phyloP scores from a whole-genome alignment of 2,113 vertebrate species.

The Rynchops niger region DNA sequence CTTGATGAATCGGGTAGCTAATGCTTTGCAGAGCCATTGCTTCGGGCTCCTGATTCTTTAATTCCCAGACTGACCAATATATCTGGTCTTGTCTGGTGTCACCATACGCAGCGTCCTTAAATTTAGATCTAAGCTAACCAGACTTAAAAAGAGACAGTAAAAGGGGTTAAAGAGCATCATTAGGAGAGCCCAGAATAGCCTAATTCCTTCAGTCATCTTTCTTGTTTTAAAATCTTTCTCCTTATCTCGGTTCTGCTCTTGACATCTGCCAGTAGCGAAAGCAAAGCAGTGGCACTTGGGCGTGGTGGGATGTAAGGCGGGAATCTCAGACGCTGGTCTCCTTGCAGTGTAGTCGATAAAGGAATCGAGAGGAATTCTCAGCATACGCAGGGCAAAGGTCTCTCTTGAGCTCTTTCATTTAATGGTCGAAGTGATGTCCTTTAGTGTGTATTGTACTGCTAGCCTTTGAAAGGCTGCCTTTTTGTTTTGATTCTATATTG shows the following conservation, averaged over 20 bases:
- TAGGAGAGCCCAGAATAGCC: neutral
- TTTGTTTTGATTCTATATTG: conserved; percentile 59
- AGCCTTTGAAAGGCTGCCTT: neutral
- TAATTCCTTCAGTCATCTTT: neutral
- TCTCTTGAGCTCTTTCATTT: neutral
- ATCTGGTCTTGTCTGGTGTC: neutral
- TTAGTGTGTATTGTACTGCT: neutral
- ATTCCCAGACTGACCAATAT: neutral
- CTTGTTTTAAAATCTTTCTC: neutral
- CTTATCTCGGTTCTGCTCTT: neutral
- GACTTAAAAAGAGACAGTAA: neutral
- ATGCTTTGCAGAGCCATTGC: neutral
- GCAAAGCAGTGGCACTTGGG: neutral
- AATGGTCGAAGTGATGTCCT: neutral
- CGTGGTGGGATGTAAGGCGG: neutral
- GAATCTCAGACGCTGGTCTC: neutral
- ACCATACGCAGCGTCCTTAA: neutral
- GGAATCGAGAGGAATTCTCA: neutral
- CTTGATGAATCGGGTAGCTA: neutral
- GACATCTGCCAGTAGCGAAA: neutral
- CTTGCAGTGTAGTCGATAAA: neutral
- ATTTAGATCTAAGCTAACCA: neutral
- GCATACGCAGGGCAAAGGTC: neutral
- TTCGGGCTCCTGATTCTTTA: neutral
- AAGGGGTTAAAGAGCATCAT: neutral